Conservation (phyloP, 2,113 vertebrate species). For the Takifugu flavidus region DNA sequence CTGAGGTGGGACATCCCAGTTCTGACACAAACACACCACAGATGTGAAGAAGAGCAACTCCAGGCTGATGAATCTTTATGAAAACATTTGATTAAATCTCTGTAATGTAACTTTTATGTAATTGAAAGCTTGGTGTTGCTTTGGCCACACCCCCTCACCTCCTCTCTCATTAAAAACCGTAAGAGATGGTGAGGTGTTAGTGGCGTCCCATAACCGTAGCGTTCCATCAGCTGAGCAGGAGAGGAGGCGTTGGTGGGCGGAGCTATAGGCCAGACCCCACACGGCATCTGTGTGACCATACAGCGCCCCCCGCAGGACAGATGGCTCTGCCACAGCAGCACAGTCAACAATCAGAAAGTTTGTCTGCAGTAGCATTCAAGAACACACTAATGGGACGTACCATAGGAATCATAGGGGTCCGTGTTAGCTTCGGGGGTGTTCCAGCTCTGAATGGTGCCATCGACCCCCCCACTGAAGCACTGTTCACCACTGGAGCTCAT, state of each 20-base stretch:
- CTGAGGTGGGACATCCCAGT: conserved; percentile 87
- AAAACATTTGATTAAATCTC: no score
- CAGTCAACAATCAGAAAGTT: conserved; percentile 41
- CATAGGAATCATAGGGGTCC: conserved; percentile 93
- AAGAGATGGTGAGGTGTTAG: conserved; percentile 79
- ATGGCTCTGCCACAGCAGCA: conserved; percentile 84
- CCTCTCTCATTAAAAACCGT: conserved; percentile 84
- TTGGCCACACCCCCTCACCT: conserved; percentile 71
- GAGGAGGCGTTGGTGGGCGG: conserved; percentile 83
- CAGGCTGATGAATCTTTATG: no score
- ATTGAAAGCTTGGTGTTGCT: no score
- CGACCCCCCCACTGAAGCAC: conserved; percentile 90
- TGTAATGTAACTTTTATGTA: no score
- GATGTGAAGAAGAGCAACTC: neutral
- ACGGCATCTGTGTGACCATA: conserved; percentile 87
- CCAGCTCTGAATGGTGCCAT: conserved; percentile 93
- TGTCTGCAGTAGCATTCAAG: no score
- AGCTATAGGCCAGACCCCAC: conserved; percentile 90
- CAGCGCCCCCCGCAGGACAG: conserved; percentile 85
- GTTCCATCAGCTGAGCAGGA: conserved; percentile 93
- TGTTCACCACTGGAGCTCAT: conserved; percentile 92
- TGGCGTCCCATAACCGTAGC: conserved; percentile 86
- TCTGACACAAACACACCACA: conserved; percentile 67
- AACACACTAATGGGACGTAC: conserved; percentile 49
- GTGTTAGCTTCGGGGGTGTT: conserved; percentile 88